A percentile compares a stretch with the other conserved stretches of the same genome.
Conservation (phyloP, 2,888 invertebrate species). For the Petrolisthes manimaculis region DNA sequence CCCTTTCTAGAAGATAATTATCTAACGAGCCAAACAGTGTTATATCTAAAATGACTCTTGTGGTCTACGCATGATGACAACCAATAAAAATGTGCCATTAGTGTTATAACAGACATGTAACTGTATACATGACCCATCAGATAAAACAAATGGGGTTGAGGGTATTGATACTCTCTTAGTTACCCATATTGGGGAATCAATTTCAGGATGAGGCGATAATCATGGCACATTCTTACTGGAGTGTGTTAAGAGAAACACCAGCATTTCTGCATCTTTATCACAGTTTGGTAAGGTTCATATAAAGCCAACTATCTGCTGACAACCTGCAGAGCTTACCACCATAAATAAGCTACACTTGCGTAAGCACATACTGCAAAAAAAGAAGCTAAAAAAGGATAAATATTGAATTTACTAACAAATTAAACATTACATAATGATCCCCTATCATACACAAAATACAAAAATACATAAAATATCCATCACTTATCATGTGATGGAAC, state of each 20-base stretch:
- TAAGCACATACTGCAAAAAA: neutral
- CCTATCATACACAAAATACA: no score
- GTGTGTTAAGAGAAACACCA: slow-evolving; percentile 51
- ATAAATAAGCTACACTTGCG: slow-evolving; percentile 19
- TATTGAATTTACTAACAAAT: no score
- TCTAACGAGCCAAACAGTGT: slow-evolving; percentile 29
- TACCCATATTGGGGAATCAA: neutral
- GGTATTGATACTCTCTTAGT: neutral
- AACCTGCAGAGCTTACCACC: slow-evolving; percentile 58
- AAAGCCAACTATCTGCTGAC: slow-evolving; percentile 52
- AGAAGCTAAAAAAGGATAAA: neutral
- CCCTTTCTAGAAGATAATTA: slow-evolving; percentile 35
- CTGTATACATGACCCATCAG: neutral
- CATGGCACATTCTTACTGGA: slow-evolving; percentile 51
- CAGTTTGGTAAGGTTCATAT: slow-evolving; percentile 61
- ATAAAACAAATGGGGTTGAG: no score
- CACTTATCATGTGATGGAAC: no score
- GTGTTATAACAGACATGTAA: neutral
- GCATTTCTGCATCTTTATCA: slow-evolving; percentile 60
- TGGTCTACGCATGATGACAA: slow-evolving; percentile 31
- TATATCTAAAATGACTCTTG: slow-evolving; percentile 41
- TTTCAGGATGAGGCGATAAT: neutral
- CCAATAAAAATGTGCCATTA: slow-evolving; percentile 42
- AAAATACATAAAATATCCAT: no score
- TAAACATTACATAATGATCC: no score